phyloP scores from a whole-genome alignment of 2,113 vertebrate species.

The Ptilonorhynchus violaceus region DNA sequence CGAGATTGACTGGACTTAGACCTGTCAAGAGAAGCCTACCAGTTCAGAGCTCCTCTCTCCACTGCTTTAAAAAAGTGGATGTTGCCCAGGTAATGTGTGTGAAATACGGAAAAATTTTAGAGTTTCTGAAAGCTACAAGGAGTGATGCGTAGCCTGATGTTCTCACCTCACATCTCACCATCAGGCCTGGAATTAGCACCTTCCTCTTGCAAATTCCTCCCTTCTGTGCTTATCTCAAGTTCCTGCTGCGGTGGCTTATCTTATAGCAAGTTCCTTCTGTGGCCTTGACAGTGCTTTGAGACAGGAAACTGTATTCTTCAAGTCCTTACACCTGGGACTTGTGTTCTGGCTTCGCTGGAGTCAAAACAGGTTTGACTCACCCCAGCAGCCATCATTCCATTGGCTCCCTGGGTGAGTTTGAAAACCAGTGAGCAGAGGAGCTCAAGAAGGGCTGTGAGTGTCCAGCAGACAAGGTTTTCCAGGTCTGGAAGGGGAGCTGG shows the following conservation, averaged over 20 bases:
- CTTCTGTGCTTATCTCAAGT: fast-evolving
- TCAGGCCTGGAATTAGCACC: neutral
- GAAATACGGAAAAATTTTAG: neutral
- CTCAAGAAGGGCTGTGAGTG: neutral
- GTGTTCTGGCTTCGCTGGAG: neutral
- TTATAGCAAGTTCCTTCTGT: neutral
- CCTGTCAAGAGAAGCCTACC: neutral
- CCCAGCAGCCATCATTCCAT: neutral
- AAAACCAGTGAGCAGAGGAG: neutral
- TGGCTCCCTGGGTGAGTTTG: neutral
- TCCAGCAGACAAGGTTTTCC: neutral
- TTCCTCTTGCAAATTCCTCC: neutral
- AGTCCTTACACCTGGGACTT: neutral
- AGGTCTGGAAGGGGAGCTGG: fast-evolving
- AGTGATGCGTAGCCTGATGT: neutral
- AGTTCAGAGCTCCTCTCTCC: neutral
- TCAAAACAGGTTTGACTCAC: neutral
- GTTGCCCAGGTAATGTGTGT: neutral
- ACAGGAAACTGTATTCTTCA: neutral
- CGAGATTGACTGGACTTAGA: neutral
- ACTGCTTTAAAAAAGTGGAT: neutral
- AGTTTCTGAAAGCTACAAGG: neutral
- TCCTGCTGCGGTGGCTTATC: fast-evolving
- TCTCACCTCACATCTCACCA: neutral
- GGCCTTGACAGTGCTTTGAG: neutral